Evolutionary conservation across 2,888 invertebrate genomes (phyloP), one percentile per base, ranked within the genome.

Genomic region (Tetragnatha montana): DNA sequence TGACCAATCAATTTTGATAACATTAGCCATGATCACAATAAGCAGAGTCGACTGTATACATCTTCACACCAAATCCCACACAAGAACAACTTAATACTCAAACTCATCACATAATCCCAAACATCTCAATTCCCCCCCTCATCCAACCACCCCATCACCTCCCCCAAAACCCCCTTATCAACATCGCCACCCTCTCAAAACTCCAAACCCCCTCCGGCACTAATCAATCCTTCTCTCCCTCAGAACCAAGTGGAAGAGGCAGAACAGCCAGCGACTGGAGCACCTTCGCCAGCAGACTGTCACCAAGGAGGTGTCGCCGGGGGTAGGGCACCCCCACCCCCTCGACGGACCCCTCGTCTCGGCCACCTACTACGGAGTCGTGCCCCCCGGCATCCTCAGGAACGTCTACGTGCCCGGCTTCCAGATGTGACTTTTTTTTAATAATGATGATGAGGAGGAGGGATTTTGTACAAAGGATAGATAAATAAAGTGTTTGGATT

Each of bases 201-300:
- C 35, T 35, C 35, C 35, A 35, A 35, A 35, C 35, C 35, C 35
- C 35, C 35, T 1, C 35, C 1, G 35, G 35, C 35, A 35, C 35
- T 35, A 35, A 35, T 35, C 35, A 35, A 17, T 81, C 14, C 51
- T 22, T 47, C 12, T 50, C n/a, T 78, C 35, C 21, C 79, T 87
- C 17, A 94, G 94, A 91, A 94, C 94, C 4, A 94, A 94, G 92
- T 94, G 94, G 94, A 94, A 94, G 92, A 92, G 94, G 14, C 94
- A 94, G 92, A 98, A 97, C 93, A 98, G 98, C 92, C 94, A 97
- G 76, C 95, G 91, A 70, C 87, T 92, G 21, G 91, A 92, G 50
- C 91, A 92, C 69, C 82, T 90, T 2, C 88, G 91, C 1, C 90
- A 91, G 22, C 88, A 91, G 21, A 70, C 86, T 1, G 84, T 84